Percentiles rank a stretch among this genome's conserved stretches.
phyloP scores from a whole-genome alignment of 2,113 vertebrate genomes.

The Mus pahari region DNA sequence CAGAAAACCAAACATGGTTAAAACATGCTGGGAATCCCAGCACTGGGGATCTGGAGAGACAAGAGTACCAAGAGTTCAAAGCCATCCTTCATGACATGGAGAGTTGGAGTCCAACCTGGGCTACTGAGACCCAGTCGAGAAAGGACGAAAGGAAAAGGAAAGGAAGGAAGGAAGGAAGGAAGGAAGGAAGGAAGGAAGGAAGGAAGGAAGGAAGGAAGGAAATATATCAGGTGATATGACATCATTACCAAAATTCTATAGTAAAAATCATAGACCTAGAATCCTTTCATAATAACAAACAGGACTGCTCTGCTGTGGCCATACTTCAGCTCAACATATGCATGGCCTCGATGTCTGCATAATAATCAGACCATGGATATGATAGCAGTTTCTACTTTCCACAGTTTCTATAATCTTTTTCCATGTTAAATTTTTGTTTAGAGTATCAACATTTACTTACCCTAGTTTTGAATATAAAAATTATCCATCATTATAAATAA shows the following conservation, averaged over 20 bases:
- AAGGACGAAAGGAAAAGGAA: neutral
- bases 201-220: neutral
- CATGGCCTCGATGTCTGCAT: neutral
- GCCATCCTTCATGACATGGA: neutral
- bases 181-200: neutral
- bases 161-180: no score
- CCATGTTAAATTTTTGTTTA: neutral
- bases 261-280: neutral
- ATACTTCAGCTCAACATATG: neutral
- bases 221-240: neutral
- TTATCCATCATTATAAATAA: neutral
- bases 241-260: neutral
- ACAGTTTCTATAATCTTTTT: neutral
- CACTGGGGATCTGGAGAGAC: neutral
- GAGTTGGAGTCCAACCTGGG: neutral
- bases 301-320: neutral
- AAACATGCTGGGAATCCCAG: neutral
- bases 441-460: neutral
- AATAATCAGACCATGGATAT: fast-evolving
- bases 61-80: neutral
- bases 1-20: neutral
- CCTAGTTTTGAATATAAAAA: neutral
- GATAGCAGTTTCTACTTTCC: neutral
- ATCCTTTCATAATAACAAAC: neutral
- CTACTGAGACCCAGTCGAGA: neutral